A percentile compares a stretch with the other conserved stretches of the same genome.
Conservation (phyloP, 2,888 invertebrate species). For the Scaptomyza cyrtandrae region DNA sequence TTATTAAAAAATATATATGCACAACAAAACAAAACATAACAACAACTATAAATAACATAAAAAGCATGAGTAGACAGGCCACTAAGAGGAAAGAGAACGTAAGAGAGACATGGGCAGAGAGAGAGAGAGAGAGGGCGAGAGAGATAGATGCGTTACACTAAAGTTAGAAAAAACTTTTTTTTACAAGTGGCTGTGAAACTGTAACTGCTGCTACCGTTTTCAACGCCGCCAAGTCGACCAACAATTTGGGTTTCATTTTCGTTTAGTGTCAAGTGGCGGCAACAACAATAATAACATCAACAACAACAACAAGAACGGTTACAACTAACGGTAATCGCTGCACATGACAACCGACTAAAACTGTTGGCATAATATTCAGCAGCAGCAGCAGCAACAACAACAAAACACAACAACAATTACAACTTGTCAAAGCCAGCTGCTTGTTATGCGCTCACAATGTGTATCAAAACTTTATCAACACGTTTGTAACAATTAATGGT, state of each 20-base stretch:
- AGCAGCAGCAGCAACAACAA: constrained; percentile 19
- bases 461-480: constrained; percentile 7
- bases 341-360: constrained; percentile 73
- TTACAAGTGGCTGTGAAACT: constrained; percentile 68
- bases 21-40: constrained; percentile 66
- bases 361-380: constrained; percentile 60
- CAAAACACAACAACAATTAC: constrained; percentile 17
- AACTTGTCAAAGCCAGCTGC: constrained; percentile 58
- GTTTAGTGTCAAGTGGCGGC: constrained; percentile 79
- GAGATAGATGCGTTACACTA: not conserved
- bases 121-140: not conserved
- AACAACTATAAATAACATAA: constrained; percentile 68
- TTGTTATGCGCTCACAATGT: constrained; percentile 18
- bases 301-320: constrained; percentile 35
- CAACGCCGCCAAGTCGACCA: constrained; percentile 39
- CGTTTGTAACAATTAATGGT: constrained; percentile 17
- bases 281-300: constrained; percentile 39
- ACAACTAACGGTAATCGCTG: constrained; percentile 76
- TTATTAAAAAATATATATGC: constrained; percentile 70
- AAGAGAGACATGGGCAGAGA: not conserved
- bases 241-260: constrained; percentile 75
- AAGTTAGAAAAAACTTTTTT: constrained; percentile 45
- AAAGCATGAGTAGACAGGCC: constrained; percentile 5
- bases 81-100: not conserved
- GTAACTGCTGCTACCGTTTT: constrained; percentile 42